These are phyloP conservation scores for Elephantulus edwardii DNA, from an alignment of 2,113 vertebrate species.

Conservation along the genomic window DNA sequence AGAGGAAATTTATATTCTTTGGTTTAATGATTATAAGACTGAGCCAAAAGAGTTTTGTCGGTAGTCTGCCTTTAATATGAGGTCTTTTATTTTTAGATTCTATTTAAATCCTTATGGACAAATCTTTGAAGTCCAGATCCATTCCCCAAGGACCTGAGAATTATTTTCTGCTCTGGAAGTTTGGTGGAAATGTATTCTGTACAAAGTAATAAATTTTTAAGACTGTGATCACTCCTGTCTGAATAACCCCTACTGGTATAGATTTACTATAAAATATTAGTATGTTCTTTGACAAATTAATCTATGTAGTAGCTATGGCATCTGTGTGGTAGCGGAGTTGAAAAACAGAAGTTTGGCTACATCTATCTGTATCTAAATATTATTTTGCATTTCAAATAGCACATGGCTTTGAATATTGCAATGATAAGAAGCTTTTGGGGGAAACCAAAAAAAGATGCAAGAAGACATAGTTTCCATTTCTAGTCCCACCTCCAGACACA, in stretches of 20 bases:
- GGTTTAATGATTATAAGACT: slow-evolving; percentile 21
- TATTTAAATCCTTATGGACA: not conserved
- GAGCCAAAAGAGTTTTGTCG: slow-evolving; percentile 41
- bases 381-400: not conserved
- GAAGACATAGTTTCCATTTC: too few species aligned
- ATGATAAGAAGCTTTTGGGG: not conserved
- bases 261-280: not conserved
- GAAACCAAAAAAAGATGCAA: too few species aligned
- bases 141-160: not conserved
- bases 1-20: slow-evolving; percentile 63
- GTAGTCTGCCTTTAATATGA: slow-evolving; percentile 18
- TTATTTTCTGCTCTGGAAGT: slow-evolving; percentile 13
- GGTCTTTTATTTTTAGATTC: slow-evolving; percentile 9
- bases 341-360: not conserved
- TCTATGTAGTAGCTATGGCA: not conserved
- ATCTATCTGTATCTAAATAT: not conserved
- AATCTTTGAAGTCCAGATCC: not conserved
- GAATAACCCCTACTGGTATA: not conserved
- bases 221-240: not conserved
- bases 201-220: not conserved
- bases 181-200: not conserved
- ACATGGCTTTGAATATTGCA: not conserved
- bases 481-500: too few species aligned
- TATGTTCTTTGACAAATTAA: not conserved
- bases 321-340: not conserved